phyloP scores from a whole-genome alignment of 2,888 invertebrate species.

The Caenorhabditis wallacei region DNA sequence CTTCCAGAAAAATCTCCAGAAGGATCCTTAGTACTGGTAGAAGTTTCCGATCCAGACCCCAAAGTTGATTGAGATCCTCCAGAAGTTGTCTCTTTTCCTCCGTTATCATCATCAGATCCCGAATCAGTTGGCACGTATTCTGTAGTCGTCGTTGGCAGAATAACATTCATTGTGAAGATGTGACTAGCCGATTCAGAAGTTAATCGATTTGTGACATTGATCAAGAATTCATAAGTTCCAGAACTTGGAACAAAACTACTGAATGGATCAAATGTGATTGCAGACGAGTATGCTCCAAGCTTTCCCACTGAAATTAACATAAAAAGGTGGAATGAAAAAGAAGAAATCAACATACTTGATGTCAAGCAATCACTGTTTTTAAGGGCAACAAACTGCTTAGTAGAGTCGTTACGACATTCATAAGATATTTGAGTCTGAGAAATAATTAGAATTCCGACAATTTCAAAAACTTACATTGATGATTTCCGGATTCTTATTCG shows the following conservation, averaged over 20 bases:
- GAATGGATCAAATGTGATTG: slow-evolving; percentile 15
- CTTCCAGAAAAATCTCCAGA: slow-evolving; percentile 13
- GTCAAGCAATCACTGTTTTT: slow-evolving; percentile 25
- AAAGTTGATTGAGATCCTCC: slow-evolving; percentile 15
- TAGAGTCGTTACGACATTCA: slow-evolving; percentile 33
- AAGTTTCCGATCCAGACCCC: slow-evolving; percentile 1
- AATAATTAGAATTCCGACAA: background rate
- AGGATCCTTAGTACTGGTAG: background rate
- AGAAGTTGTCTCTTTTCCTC: background rate
- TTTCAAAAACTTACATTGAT: background rate
- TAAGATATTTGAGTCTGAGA: slow-evolving; percentile 44
- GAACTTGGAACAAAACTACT: slow-evolving; percentile 18
- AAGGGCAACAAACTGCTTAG: slow-evolving; percentile 17
- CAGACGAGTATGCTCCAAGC: background rate
- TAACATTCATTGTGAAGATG: slow-evolving; percentile 44
- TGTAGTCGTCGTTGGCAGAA: slow-evolving; percentile 38
- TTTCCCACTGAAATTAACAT: slow-evolving; percentile 39
- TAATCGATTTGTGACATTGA: slow-evolving; percentile 30
- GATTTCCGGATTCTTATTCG: slow-evolving; percentile 30
- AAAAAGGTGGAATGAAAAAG: no score
- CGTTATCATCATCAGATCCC: background rate
- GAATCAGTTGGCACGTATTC: slow-evolving; percentile 13
- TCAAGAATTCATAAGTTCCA: slow-evolving; percentile 41
- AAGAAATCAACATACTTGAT: background rate
- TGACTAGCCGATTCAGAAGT: slow-evolving; percentile 48